Base-by-base conservation (phyloP, 2,888 invertebrate genomes). In the Brenthis ino region DNA sequence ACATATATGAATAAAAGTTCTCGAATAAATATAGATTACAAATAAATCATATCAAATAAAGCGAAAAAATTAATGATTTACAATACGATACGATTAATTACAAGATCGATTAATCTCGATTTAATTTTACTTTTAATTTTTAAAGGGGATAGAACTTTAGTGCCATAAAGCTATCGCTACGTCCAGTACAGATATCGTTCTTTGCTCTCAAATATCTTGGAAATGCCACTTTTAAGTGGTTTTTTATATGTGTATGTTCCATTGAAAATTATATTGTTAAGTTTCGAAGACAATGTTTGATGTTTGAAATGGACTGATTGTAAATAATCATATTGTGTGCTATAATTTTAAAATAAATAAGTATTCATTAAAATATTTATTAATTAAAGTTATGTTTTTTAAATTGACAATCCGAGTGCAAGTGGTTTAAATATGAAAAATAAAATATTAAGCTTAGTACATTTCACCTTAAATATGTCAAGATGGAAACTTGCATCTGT, bases 281-380 rank as follows among this genome's bases (percentile, higher is more conserved):
- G 20, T 63, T 20, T 63, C 53, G 20, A 53, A 53, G 63, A 53
- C 20, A 43, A 50, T 50, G 6, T 50, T 14, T 50, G 47, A 20
- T 28, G 14, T 60, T 60, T 14, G 24, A 37, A 47, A 37, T 53
- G 63, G 53, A 63, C 63, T 63, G 63, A 63, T 53, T 63, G 63
- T 63, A 63, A 37, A 63, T 63, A 63, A 4, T 16, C 6, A 58
- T 20, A 20, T 20, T 20, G 48, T 48, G 47, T 48, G 48, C 14
- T 48, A 47, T 48, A 24, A 14, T 24, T 12, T 14, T 60, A 0
- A 28, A 43, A 43, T 48, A 12, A 1, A 28, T 57, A 60, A 14
- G 48, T 48, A 28, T 60, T 28, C 28, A 6, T n/a, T 60, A 50
- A 50, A 16, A 33, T 60, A 60, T 60, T 60, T 60, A 60, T 50